Evolutionary conservation across 2,797 vertebrate species (phyloP).

Genomic region (Buphagus erythrorhynchus): DNA sequence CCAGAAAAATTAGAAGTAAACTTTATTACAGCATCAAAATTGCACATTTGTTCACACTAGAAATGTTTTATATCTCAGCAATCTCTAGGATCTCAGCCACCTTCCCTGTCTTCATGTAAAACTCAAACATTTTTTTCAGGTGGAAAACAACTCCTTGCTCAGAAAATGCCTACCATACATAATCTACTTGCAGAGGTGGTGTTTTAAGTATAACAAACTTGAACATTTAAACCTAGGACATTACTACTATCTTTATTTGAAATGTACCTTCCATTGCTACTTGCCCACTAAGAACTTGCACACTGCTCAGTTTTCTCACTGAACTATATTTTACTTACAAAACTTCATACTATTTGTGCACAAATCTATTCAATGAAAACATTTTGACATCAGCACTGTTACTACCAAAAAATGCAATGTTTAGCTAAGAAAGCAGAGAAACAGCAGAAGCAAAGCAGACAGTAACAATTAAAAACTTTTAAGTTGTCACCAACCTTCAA

Average conservation of each 20-base stretch:
- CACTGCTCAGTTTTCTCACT: background rate
- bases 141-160: background rate
- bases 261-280: background rate
- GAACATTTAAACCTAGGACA: background rate
- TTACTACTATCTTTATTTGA: background rate
- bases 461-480: background rate
- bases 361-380: background rate
- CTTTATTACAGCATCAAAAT: background rate
- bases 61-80: background rate
- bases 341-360: background rate
- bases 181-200: background rate
- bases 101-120: background rate
- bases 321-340: background rate
- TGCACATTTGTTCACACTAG: background rate
- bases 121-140: background rate
- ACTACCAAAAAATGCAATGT: background rate
- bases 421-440: background rate
- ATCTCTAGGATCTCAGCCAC: background rate
- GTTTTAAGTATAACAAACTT: background rate
- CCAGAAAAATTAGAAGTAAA: background rate
- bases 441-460: background rate
- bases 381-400: background rate
- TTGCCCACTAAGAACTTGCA: background rate
- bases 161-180: background rate
- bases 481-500: slow-evolving; percentile 85